Conservation (phyloP, 2,113 vertebrate species). For the Oncorhynchus tshawytscha region DNA sequence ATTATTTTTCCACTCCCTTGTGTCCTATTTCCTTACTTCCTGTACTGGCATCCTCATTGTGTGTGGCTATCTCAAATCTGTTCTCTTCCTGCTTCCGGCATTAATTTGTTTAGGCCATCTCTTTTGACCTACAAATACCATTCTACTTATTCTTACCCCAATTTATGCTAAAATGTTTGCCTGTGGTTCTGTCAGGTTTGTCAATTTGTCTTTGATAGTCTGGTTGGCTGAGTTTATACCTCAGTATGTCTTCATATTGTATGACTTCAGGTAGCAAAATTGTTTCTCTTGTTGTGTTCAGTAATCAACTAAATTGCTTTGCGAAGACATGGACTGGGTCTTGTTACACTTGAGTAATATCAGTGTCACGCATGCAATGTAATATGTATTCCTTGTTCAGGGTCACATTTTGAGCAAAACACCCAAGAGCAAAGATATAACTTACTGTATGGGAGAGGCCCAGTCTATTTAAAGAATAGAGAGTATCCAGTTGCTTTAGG, state of each 20-base stretch:
- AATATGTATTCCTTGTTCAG: conserved; percentile 33
- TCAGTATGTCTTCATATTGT: neutral
- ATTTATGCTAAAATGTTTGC: neutral
- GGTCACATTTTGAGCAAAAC: conserved; percentile 26
- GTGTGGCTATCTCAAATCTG: conserved; percentile 33
- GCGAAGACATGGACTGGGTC: conserved; percentile 49
- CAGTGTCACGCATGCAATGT: conserved; percentile 41
- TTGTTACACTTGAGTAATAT: conserved; percentile 43
- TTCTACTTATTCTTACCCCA: neutral
- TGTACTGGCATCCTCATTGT: conserved; percentile 33
- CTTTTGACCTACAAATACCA: neutral
- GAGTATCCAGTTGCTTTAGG: conserved; percentile 38
- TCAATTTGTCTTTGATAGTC: neutral
- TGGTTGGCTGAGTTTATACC: neutral
- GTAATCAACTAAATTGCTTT: conserved; percentile 44
- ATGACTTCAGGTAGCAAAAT: conserved; percentile 5
- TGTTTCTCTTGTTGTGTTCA: conserved; percentile 5
- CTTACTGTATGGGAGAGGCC: conserved; percentile 13
- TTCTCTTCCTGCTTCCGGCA: conserved; percentile 27
- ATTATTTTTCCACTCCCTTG: conserved; percentile 3
- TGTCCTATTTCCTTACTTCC: conserved; percentile 17
- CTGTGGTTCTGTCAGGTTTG: neutral
- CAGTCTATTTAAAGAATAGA: conserved; percentile 7
- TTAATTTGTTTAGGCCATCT: conserved; percentile 7
- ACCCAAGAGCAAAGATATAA: conserved; percentile 29